Evolutionary conservation across 2,113 vertebrate species (phyloP), one percentile per base, ranked within the genome.

Genomic region (Sylvilagus bachmani): DNA sequence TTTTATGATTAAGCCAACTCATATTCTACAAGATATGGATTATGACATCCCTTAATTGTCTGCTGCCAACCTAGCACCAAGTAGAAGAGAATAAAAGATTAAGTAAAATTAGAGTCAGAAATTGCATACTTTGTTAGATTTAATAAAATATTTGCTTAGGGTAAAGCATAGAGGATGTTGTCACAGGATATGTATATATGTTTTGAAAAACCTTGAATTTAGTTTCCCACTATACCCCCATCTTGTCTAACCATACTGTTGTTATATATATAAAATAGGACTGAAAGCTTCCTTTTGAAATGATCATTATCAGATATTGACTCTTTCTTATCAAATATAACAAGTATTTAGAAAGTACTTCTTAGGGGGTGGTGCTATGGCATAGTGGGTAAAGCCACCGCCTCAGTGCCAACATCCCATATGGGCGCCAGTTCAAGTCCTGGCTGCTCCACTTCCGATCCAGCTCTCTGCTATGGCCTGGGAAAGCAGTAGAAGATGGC

Each of bases 271-370:
- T 73, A 44, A 86, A 78, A 83, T 66, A 10, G 10, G 11, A 11
- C 62, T 78, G n/a, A 17, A 95, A 13, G 85, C 58, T 95, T 95
- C 49, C 38, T 90, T 95, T 88, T 92, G 44, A 89, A 75, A 75
- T 73, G 1, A 12, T 71, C 13, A 36, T 89, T 93, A 61, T 84
- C 55, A 84, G n/a, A 61, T 81, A 66, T 24, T 87, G 27, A 81
- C 49, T 58, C 12, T 58, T 58, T 58, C 55, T 58, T 58, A 19
- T 58, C 55, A 58, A 58, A 58, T 58, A 19, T 58, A 58, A 21
- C 55, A 58, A 58, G 55, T 58, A 58, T 58, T 58, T 58, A 58
- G 13, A 58, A 58, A 58, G 17, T 58, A 44, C 44, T 44, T 44
- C 44, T 44, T 44, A 6, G 44, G 44, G 44, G 44, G 44, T 44